Evolutionary conservation across 2,888 invertebrate genomes (phyloP).

Genomic region (Tethea ocularis): DNA sequence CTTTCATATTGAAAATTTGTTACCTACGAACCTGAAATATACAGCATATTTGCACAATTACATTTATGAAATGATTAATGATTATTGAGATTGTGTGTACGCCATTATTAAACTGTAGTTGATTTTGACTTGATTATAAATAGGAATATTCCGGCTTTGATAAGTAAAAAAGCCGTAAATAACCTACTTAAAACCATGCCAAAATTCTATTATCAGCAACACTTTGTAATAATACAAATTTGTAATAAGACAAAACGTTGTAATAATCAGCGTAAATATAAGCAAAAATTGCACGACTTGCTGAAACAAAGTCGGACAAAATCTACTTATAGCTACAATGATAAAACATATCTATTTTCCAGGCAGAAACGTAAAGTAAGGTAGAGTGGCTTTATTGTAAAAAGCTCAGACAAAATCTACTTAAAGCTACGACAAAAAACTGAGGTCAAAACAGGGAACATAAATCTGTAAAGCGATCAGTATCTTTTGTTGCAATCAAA

Average conservation of each 20-base stretch:
- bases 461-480: too few relatives aligned
- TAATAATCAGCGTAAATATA: conserved; percentile 18
- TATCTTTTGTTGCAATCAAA: too few relatives aligned
- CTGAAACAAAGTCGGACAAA: conserved; percentile 27
- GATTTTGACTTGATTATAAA: conserved; percentile 16
- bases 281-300: conserved; percentile 30
- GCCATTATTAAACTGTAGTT: background rate
- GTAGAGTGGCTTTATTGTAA: too few relatives aligned
- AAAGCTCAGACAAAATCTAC: conserved; percentile 20
- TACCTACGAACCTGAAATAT: too few relatives aligned
- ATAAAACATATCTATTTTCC: background rate
- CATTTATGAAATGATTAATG: too few relatives aligned
- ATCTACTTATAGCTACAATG: conserved; percentile 34
- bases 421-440: conserved; percentile 23
- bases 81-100: too few relatives aligned
- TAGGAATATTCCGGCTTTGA: conserved; percentile 21
- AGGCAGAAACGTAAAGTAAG: too few relatives aligned
- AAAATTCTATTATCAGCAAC: background rate
- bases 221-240: background rate
- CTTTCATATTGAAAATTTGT: too few relatives aligned
- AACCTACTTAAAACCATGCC: conserved; percentile 30
- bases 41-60: too few relatives aligned
- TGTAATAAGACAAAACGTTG: too few relatives aligned
- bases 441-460: too few relatives aligned
- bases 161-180: conserved; percentile 19